phyloP scores from a whole-genome alignment of 2,888 invertebrate genomes.

The Athalia rosae region DNA sequence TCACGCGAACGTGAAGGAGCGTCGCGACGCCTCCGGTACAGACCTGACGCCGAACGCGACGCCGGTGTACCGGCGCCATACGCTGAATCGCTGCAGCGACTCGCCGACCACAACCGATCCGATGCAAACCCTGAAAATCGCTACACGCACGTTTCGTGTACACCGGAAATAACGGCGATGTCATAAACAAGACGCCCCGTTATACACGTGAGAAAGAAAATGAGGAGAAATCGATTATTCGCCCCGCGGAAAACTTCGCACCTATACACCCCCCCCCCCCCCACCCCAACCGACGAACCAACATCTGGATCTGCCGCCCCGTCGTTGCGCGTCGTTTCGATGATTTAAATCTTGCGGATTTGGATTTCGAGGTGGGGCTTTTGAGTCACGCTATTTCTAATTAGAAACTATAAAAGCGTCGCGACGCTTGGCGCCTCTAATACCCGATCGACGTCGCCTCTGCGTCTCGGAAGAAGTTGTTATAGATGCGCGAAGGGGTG shows the following conservation, averaged over 20 bases:
- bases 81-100: neutral
- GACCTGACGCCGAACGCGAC: slow-evolving; percentile 47
- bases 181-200: too few relatives aligned
- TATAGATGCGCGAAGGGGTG: neutral
- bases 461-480: slow-evolving; percentile 16
- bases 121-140: too few relatives aligned
- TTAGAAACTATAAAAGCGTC: slow-evolving; percentile 18
- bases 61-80: slow-evolving; percentile 38
- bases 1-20: slow-evolving; percentile 56
- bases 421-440: slow-evolving; percentile 25
- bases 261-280: too few relatives aligned
- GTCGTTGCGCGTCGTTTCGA: slow-evolving; percentile 33
- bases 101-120: too few relatives aligned
- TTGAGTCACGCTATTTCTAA: slow-evolving; percentile 24
- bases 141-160: too few relatives aligned
- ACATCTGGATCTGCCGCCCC: too few relatives aligned
- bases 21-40: slow-evolving; percentile 50
- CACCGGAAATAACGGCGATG: too few relatives aligned
- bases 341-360: too few relatives aligned
- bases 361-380: neutral
- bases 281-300: too few relatives aligned
- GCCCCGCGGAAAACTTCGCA: too few relatives aligned
- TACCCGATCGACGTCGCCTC: slow-evolving; percentile 16
- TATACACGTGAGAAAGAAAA: too few relatives aligned
- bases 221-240: too few relatives aligned